Evolutionary conservation across 2,797 vertebrate species (phyloP).

Genomic region (Philypnodon macrostomus): DNA sequence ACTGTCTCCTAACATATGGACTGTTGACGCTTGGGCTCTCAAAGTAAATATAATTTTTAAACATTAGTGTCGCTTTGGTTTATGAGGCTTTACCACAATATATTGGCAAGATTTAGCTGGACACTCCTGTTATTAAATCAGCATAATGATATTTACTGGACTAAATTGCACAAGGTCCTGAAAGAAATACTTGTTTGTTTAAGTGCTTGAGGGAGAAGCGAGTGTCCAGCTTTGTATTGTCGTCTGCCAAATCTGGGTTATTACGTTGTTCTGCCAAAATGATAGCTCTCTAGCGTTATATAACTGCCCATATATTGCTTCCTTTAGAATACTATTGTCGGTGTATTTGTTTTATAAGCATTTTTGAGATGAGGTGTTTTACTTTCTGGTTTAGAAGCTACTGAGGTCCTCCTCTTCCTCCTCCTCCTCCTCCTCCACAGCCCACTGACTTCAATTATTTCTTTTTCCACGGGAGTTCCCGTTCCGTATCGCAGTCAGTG

Average conservation of each 20-base stretch:
- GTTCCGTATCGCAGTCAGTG: no score
- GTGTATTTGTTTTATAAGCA: no score
- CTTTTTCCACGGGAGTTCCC: no score
- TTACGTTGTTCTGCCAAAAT: constrained; percentile 1
- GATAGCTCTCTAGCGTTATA: neutral
- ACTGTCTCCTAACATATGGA: neutral
- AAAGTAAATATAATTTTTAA: constrained; percentile 4
- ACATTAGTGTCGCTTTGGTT: constrained; percentile 9
- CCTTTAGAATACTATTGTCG: neutral
- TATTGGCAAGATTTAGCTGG: neutral
- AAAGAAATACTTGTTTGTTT: neutral
- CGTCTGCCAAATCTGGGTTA: neutral
- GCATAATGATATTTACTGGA: neutral
- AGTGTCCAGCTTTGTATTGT: neutral
- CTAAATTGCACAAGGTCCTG: neutral
- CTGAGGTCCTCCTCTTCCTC: no score
- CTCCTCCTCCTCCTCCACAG: no score
- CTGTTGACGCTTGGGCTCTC: neutral
- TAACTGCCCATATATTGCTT: no score
- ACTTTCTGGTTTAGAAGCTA: no score
- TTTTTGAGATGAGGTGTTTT: no score
- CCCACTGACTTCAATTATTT: no score
- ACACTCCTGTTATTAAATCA: neutral
- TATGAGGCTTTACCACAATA: constrained; percentile 2
- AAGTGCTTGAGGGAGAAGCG: neutral